A percentile compares a stretch with the other conserved stretches of the same genome.
Conservation (phyloP, 1,140 invertebrate species). For the Batillaria attramentaria region DNA sequence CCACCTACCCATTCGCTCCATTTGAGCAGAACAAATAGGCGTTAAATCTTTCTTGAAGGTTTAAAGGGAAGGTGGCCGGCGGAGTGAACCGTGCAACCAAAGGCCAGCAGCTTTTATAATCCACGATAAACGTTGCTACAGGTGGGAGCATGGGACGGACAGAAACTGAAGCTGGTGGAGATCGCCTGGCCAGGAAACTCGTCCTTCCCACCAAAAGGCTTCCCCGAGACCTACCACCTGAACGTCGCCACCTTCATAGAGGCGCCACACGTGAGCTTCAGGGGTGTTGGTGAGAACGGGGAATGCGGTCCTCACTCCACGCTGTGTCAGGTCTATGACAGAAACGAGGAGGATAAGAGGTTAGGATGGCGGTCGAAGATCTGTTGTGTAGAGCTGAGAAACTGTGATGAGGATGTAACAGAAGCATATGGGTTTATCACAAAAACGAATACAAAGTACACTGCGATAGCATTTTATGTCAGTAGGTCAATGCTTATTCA, state of each 20-base stretch:
- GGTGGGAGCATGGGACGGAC: constrained; percentile 88
- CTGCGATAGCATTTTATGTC: too few relatives aligned
- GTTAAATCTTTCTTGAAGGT: too few relatives aligned
- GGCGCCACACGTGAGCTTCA: constrained; percentile 87
- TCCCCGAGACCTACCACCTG: constrained; percentile 97
- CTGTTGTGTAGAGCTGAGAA: background rate
- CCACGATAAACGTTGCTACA: constrained; percentile 72
- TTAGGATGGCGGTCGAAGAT: constrained; percentile 17
- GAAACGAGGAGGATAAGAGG: constrained; percentile 36
- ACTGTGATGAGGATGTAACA: too few relatives aligned
- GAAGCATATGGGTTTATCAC: too few relatives aligned
- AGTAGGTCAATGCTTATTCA: too few relatives aligned
- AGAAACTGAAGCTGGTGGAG: constrained; percentile 90
- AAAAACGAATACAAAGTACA: too few relatives aligned
- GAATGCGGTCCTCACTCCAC: constrained; percentile 53
- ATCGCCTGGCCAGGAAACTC: constrained; percentile 98
- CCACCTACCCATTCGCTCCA: too few relatives aligned
- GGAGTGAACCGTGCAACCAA: too few relatives aligned
- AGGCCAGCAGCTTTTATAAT: too few relatives aligned
- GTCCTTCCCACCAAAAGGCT: constrained; percentile 96
- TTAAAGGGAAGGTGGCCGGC: too few relatives aligned
- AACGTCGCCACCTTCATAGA: constrained; percentile 97
- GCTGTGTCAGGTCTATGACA: constrained; percentile 38
- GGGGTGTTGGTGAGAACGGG: constrained; percentile 38
- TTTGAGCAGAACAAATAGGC: too few relatives aligned